A percentile compares a stretch with the other conserved stretches of the same genome.
phyloP scores from a whole-genome alignment of 2,113 vertebrate genomes.

The Dicerorhinus sumatrensis region DNA sequence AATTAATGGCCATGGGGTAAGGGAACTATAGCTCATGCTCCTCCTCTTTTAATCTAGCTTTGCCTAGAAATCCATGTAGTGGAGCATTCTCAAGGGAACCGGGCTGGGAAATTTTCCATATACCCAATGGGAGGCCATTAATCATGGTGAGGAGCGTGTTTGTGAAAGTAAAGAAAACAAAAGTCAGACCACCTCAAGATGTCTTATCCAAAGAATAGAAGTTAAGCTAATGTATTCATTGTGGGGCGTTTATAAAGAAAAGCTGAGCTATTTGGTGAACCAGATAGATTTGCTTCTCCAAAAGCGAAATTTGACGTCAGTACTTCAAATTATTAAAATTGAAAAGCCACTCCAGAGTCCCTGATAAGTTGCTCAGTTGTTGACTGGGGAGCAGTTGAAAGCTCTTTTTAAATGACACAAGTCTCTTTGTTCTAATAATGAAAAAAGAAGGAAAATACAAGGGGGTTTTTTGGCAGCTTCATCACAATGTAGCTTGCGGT shows the following conservation, averaged over 20 bases:
- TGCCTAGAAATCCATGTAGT: slow-evolving; percentile 89
- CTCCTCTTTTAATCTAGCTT: slow-evolving; percentile 93
- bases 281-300: slow-evolving; percentile 1
- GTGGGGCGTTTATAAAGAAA: slow-evolving; percentile 72
- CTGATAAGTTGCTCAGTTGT: not conserved
- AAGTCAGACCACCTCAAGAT: slow-evolving; percentile 89
- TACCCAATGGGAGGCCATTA: slow-evolving; percentile 91
- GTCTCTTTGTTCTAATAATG: slow-evolving; percentile 27
- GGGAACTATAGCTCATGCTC: slow-evolving; percentile 88
- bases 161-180: slow-evolving; percentile 90
- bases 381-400: not conserved
- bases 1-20: slow-evolving; percentile 90
- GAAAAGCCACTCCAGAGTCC: slow-evolving; percentile 15
- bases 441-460: not conserved
- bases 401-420: slow-evolving; percentile 11
- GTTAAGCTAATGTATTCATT: slow-evolving; percentile 88
- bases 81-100: slow-evolving; percentile 90
- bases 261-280: slow-evolving; percentile 26
- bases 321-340: slow-evolving; percentile 16
- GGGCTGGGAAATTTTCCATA: slow-evolving; percentile 89
- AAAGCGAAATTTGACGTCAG: slow-evolving; percentile 57
- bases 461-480: not conserved
- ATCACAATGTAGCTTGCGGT: not conserved
- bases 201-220: slow-evolving; percentile 86
- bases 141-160: slow-evolving; percentile 89